Conservation (phyloP, 2,888 invertebrate genomes). For the Melanostoma mellinum region DNA sequence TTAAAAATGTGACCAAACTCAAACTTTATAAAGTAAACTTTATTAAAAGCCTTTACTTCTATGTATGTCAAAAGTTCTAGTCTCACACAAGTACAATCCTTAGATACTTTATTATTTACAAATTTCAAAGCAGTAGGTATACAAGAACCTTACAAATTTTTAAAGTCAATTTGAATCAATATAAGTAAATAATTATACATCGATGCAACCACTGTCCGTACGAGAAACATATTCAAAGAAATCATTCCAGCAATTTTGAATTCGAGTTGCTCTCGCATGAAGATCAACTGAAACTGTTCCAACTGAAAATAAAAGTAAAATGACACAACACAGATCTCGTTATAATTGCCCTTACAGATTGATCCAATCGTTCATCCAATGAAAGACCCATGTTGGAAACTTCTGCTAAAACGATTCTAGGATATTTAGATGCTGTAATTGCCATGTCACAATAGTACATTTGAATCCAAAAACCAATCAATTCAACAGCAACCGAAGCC, state of each 20-base stretch:
- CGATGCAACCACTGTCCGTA: too few species aligned
- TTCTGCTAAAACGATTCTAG: neutral
- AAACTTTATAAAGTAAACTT: too few species aligned
- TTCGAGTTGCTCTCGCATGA: neutral
- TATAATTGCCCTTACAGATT: neutral
- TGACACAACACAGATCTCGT: neutral
- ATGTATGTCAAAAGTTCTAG: too few species aligned
- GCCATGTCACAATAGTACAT: neutral
- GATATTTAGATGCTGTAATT: neutral
- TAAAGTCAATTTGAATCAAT: too few species aligned
- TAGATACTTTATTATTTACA: too few species aligned
- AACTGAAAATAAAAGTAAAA: neutral
- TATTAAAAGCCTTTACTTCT: too few species aligned
- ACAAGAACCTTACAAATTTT: too few species aligned
- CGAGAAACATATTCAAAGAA: neutral
- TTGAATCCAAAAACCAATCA: neutral
- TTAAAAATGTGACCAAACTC: too few species aligned
- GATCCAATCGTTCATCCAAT: neutral
- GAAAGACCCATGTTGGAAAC: neutral
- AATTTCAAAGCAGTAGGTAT: too few species aligned
- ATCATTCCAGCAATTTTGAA: neutral
- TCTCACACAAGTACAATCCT: too few species aligned
- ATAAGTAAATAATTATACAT: too few species aligned
- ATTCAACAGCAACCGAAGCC: neutral
- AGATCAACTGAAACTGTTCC: neutral